Evolutionary conservation across 2,888 invertebrate genomes (phyloP), one percentile per base, ranked within the genome.

Genomic region (Heliconius erato): DNA sequence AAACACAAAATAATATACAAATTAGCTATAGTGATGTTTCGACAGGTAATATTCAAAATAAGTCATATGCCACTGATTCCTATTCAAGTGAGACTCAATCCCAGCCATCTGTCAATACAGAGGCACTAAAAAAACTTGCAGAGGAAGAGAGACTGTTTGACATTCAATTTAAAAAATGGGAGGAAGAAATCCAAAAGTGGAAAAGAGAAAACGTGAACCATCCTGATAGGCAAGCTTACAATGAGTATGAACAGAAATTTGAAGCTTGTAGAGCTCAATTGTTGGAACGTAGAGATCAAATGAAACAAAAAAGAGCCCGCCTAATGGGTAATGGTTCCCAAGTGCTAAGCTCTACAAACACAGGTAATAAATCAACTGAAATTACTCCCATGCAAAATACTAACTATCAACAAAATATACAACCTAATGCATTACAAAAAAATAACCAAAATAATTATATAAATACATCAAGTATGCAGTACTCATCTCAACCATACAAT

Each of bases 121-220:
- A 95, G 40, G 96, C 94, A 63, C 86, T 95, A 35, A 92, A 92
- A 82, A 94, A 94, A 86, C 89, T 95, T 40, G 93, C 94, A n/a
- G 96, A 96, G 86, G 98, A 98, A 88, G 98, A 99, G 92, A 97
- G 97, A 91, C 97, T 97, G 83, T 99, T 99, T 94, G 98, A 98
- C 90, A 97, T 97, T 84, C 98, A 99, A 92, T 99, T 99, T 91
- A 97, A 97, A 88, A 97, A 98, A 89, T 99, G 99, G 99, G 98
- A 99, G 93, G 97, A 98, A 87, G 98, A 99, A 91, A 99, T 99
- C 91, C 97, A 98, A 88, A 98, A 98, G 88, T 99, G 99, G 99
- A 98, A 98, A 91, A 97, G 97, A 85, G 98, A 98, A 89, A 99
- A 99, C 95, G 97, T 97, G 63, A 98, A 98, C 92, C 99, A 99